phyloP scores from a whole-genome alignment of 2,888 invertebrate genomes.

The Meghimatium bilineatum region DNA sequence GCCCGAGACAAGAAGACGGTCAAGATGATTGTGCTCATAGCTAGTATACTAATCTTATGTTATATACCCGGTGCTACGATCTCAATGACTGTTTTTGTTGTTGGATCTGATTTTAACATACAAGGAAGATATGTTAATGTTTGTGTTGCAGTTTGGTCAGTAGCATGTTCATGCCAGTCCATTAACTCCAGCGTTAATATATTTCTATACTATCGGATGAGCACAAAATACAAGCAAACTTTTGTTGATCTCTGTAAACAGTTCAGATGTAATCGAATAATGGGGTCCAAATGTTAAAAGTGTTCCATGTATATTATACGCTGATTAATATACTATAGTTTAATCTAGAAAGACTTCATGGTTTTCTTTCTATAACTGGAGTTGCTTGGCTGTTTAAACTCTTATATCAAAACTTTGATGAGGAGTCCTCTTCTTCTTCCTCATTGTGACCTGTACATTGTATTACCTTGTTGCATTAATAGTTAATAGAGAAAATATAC shows the following conservation, averaged over 20 bases:
- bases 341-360: too few species aligned
- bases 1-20: slow-evolving; percentile 6
- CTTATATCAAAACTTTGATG: too few species aligned
- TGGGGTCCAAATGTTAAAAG: too few species aligned
- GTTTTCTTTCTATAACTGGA: too few species aligned
- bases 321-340: too few species aligned
- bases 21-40: slow-evolving; percentile 15
- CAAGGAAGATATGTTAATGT: not conserved
- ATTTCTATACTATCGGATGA: slow-evolving; percentile 18
- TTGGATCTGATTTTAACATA: slow-evolving; percentile 15
- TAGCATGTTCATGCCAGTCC: not conserved
- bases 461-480: too few species aligned
- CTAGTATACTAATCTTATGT: slow-evolving; percentile 7
- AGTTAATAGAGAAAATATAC: too few species aligned
- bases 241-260: not conserved
- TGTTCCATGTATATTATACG: too few species aligned
- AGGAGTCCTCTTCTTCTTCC: too few species aligned
- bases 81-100: not conserved
- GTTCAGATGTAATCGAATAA: too few species aligned
- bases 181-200: slow-evolving; percentile 23
- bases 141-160: not conserved
- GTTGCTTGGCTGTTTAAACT: too few species aligned
- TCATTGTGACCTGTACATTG: too few species aligned
- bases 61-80: not conserved
- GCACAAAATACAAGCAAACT: slow-evolving; percentile 19